Percentiles rank a stretch among this genome's conserved stretches.
phyloP scores from a whole-genome alignment of 2,113 vertebrate genomes.

The Irena cyanogastra region DNA sequence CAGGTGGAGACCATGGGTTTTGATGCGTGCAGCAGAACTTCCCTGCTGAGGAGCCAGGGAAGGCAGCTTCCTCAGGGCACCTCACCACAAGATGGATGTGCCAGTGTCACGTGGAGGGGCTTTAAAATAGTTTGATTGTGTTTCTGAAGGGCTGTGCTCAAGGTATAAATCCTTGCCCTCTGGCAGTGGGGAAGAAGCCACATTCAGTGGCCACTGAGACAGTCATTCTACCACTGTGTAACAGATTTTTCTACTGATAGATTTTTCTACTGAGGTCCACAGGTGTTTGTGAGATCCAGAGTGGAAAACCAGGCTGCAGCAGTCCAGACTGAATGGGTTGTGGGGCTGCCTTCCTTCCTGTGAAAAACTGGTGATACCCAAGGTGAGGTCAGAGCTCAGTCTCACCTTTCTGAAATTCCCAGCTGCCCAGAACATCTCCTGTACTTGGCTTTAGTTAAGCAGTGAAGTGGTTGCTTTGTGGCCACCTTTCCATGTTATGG shows the following conservation, averaged over 20 bases:
- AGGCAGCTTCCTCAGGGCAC: not conserved
- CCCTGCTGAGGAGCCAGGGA: fast-evolving
- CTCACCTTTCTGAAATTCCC: not conserved
- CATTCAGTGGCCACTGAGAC: not conserved
- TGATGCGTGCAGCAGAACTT: not conserved
- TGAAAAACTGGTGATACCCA: not conserved
- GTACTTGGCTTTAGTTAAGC: not conserved
- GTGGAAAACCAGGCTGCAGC: not conserved
- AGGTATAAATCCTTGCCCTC: not conserved
- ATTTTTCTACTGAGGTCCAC: not conserved
- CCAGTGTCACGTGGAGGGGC: not conserved
- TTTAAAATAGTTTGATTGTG: not conserved
- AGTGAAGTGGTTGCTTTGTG: not conserved
- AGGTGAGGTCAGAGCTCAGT: not conserved
- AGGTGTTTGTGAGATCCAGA: not conserved
- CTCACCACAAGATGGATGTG: not conserved
- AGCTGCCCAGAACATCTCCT: not conserved
- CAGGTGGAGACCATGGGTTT: not conserved
- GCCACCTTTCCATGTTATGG: not conserved
- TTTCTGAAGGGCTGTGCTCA: not conserved
- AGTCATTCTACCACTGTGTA: not conserved
- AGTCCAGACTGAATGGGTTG: not conserved
- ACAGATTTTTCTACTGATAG: not conserved
- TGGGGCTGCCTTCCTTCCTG: not conserved
- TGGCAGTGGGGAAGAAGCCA: fast-evolving